phyloP scores from a whole-genome alignment of 2,113 vertebrate genomes.

The Irena cyanogastra region DNA sequence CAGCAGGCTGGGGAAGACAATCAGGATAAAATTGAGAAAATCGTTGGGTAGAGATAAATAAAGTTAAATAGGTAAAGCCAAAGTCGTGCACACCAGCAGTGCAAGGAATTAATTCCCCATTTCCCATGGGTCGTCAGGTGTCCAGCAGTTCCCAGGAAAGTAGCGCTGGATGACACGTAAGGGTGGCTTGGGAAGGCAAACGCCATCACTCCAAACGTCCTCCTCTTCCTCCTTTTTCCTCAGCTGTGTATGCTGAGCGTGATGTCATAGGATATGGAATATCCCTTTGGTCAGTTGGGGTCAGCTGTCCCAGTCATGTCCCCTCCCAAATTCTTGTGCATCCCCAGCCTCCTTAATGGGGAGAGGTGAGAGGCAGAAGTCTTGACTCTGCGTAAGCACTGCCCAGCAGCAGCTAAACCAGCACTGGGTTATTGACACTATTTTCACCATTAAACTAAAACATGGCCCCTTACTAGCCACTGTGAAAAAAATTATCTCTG shows the following conservation, averaged over 20 bases:
- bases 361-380: neutral
- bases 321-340: neutral
- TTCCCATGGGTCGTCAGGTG: neutral
- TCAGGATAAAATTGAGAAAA: neutral
- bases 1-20: neutral
- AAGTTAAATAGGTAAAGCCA: neutral
- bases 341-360: neutral
- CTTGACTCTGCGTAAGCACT: neutral
- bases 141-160: neutral
- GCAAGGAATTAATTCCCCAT: neutral
- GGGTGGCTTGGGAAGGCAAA: neutral
- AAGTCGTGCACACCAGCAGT: fast-evolving
- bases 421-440: neutral
- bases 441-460: neutral
- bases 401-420: neutral
- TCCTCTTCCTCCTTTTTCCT: neutral
- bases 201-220: fast-evolving
- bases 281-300: neutral
- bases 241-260: neutral
- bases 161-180: fast-evolving
- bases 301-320: neutral
- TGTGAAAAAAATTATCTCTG: neutral
- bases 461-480: no score
- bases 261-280: neutral
- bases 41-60: neutral